Percentiles rank a stretch among this genome's conserved stretches.
Evolutionary conservation across 2,888 invertebrate genomes (phyloP).

Genomic region (Synergus itoensis): DNA sequence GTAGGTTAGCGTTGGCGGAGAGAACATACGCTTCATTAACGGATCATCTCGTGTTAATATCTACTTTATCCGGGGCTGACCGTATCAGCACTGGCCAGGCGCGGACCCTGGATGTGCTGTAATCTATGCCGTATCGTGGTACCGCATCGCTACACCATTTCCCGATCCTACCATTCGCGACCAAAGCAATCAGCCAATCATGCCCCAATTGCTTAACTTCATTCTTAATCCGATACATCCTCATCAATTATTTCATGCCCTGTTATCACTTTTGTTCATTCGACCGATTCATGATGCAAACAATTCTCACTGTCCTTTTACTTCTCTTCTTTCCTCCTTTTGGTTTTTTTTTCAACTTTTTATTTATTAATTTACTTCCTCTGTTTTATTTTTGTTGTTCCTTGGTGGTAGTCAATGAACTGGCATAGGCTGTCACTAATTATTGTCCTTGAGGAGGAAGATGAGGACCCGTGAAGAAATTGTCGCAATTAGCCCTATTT

Average conservation of each 20-base stretch:
- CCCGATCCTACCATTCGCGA: slow-evolving; percentile 42
- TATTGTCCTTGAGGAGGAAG: no score
- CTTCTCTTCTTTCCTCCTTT: no score
- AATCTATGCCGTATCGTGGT: slow-evolving; percentile 69
- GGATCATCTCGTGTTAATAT: slow-evolving; percentile 78
- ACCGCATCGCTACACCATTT: slow-evolving; percentile 70
- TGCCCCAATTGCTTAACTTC: slow-evolving; percentile 14
- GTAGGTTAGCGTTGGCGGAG: slow-evolving; percentile 64
- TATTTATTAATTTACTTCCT: no score
- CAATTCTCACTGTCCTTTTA: no score
- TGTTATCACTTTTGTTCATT: no score
- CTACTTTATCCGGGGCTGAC: slow-evolving; percentile 78
- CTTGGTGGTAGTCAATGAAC: not conserved
- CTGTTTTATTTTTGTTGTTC: not conserved
- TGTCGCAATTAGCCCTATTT: no score
- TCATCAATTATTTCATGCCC: not conserved
- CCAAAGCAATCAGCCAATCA: slow-evolving; percentile 39
- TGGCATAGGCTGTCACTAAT: no score
- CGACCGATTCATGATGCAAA: no score
- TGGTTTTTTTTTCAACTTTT: no score
- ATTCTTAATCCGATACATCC: not conserved
- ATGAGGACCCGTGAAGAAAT: no score
- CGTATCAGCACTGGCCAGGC: slow-evolving; percentile 77
- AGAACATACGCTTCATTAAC: slow-evolving; percentile 78
- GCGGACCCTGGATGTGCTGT: slow-evolving; percentile 64